These are phyloP conservation scores for Lonchura striata DNA, from an alignment of 2,113 vertebrate species.

Conservation along the genomic window DNA sequence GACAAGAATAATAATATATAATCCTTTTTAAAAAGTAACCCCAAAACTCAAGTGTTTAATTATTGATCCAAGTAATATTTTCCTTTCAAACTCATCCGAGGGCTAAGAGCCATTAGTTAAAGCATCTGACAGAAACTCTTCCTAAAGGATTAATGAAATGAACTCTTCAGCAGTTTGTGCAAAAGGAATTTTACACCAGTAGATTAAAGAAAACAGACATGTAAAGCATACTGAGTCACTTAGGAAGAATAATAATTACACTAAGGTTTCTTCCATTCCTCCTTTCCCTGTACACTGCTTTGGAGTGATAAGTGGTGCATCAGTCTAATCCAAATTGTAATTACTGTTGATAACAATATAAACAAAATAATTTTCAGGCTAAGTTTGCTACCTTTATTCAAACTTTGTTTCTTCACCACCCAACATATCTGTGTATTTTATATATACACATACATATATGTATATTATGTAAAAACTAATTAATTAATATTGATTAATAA, in stretches of 20 bases:
- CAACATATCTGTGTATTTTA: background rate
- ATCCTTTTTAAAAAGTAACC: constrained; percentile 12
- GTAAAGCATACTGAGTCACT: constrained; percentile 13
- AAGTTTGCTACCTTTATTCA: background rate
- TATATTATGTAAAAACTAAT: background rate
- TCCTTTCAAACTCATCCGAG: constrained; percentile 31
- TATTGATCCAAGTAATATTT: constrained; percentile 67
- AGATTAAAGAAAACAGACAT: constrained; percentile 49
- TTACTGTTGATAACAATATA: background rate
- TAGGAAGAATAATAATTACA: constrained; percentile 39
- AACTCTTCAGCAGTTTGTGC: constrained; percentile 44
- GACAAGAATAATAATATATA: constrained; percentile 32
- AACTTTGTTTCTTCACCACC: background rate
- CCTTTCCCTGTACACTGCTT: background rate
- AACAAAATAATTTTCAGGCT: background rate
- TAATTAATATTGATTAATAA: background rate
- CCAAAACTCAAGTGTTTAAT: constrained; percentile 57
- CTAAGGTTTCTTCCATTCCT: background rate
- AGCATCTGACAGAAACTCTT: constrained; percentile 49
- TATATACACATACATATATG: background rate
- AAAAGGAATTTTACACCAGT: constrained; percentile 45
- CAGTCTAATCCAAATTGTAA: constrained; percentile 13
- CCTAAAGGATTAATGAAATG: constrained; percentile 64
- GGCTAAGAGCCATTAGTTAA: constrained; percentile 45
- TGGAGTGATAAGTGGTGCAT: background rate